Base-by-base conservation (phyloP, 2,113 vertebrate species). In the Rostratula benghalensis region DNA sequence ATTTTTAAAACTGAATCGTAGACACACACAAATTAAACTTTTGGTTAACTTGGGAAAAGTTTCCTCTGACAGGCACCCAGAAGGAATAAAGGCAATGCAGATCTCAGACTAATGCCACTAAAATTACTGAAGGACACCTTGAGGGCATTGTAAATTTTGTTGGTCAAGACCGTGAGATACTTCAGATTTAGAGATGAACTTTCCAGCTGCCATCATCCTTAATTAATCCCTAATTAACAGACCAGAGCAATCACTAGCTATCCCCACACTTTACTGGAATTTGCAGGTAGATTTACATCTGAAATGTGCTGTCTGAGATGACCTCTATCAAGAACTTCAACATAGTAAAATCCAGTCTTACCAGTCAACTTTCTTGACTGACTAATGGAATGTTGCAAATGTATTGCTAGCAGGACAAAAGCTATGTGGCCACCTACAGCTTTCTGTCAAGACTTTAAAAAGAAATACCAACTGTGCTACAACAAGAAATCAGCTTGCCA, bases 401-500 rank as follows among this genome's bases (percentile, higher is more conserved):
- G 46, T 53, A 53, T 77, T 78, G 35, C 46, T 85, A 25, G 35
- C 51, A 70, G 71, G 76, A 95, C 85, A 86, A 95, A 96, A 97
- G 33, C 22, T 93, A 11, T 74, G 46, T 78, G 94, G 27, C 83
- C 87, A 94, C 93, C 95, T 75, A 53, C 87, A 89, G 93, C 48
- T 97, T 93, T 92, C 95, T 97, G 95, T 97, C 93, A 97, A 96
- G 95, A 65, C 71, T 97, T 96, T 95, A 88, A 79, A 97, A 73
- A 92, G 70, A 95, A 97, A 95, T 88, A 92, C 87, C 91, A 90
- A 93, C 95, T 97, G 90, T 94, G 91, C 56, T 96, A 71, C 97
- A 97, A 97, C 84, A 97, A 93, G 79, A 94, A 97, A 96, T 96
- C 90, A 94, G 76, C 85, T 96, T 97, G 93, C 92, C 86, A 93